Conservation (phyloP, 2,797 vertebrate species). For the Sciurus carolinensis region DNA sequence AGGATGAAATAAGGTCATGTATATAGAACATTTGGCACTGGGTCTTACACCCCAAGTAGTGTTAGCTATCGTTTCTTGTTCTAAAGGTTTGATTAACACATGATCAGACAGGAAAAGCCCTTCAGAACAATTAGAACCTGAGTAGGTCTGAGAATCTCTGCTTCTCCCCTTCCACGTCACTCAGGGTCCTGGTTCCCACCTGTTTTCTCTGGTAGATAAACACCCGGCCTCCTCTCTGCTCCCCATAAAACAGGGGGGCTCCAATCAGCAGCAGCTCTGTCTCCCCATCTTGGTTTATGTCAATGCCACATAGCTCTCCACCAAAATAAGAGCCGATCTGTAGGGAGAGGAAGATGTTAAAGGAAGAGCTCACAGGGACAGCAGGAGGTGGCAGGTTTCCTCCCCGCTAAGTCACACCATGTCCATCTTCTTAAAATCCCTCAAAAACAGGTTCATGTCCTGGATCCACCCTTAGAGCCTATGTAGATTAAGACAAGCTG, state of each 20-base stretch:
- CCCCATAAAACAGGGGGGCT: conserved; percentile 89
- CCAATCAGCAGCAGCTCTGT: conserved; percentile 93
- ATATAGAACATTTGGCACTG: neutral
- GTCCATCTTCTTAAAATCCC: neutral
- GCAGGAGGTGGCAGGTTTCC: neutral
- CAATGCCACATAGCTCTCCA: conserved; percentile 91
- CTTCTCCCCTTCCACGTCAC: neutral
- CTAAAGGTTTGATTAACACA: neutral
- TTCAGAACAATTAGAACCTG: neutral
- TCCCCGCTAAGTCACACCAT: neutral
- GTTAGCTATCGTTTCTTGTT: neutral
- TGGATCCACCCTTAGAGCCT: neutral
- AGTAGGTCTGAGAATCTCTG: neutral
- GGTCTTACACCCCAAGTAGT: neutral
- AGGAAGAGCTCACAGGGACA: neutral
- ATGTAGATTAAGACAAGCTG: neutral
- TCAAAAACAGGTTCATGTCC: neutral
- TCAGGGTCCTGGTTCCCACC: conserved; percentile 50
- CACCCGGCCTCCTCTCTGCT: conserved; percentile 90
- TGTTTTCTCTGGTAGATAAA: conserved; percentile 88
- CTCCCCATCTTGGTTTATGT: conserved; percentile 89
- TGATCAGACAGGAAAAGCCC: neutral
- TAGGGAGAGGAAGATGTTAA: neutral
- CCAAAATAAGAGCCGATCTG: conserved; percentile 95
- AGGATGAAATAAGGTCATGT: neutral